Percentiles rank a stretch among this genome's conserved stretches.
phyloP scores from a whole-genome alignment of 2,888 invertebrate species.

The Phlogophora meticulosa region DNA sequence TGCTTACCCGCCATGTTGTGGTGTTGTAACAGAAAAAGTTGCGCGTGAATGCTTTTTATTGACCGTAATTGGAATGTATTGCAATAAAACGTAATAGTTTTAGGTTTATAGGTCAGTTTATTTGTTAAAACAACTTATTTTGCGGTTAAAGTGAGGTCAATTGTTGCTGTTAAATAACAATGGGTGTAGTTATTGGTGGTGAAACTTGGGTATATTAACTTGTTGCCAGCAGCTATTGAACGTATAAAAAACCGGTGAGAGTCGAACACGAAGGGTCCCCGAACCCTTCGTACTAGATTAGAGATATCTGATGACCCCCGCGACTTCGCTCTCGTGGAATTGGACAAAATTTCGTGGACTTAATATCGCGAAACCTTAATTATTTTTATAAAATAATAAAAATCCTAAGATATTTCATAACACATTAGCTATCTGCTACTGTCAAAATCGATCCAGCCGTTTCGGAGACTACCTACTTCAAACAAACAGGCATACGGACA shows the following conservation, averaged over 20 bases:
- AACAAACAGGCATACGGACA: too few species aligned
- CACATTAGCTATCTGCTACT: too few species aligned
- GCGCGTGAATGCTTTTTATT: slow-evolving; percentile 45
- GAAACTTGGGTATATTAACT: slow-evolving; percentile 22
- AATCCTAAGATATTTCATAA: too few species aligned
- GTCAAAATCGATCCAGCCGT: too few species aligned
- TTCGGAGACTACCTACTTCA: too few species aligned
- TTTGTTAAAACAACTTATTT: slow-evolving; percentile 39
- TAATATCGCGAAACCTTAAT: too few species aligned
- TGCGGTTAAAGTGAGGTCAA: slow-evolving; percentile 41
- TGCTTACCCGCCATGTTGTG: slow-evolving; percentile 24
- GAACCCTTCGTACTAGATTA: too few species aligned
- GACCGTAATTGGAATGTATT: slow-evolving; percentile 34
- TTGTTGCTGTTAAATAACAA: slow-evolving; percentile 22
- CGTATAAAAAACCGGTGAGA: background rate
- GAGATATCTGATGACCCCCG: too few species aligned
- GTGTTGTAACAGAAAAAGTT: slow-evolving; percentile 29
- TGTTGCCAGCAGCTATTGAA: background rate
- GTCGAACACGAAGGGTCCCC: too few species aligned
- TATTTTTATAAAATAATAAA: too few species aligned
- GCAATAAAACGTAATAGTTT: slow-evolving; percentile 35
- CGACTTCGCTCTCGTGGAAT: too few species aligned
- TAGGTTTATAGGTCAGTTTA: slow-evolving; percentile 23
- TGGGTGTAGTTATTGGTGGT: slow-evolving; percentile 19
- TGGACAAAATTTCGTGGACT: too few species aligned